Evolutionary conservation across 2,888 invertebrate genomes (phyloP), one percentile per base, ranked within the genome.

Genomic region (Ectemnius cavifrons): DNA sequence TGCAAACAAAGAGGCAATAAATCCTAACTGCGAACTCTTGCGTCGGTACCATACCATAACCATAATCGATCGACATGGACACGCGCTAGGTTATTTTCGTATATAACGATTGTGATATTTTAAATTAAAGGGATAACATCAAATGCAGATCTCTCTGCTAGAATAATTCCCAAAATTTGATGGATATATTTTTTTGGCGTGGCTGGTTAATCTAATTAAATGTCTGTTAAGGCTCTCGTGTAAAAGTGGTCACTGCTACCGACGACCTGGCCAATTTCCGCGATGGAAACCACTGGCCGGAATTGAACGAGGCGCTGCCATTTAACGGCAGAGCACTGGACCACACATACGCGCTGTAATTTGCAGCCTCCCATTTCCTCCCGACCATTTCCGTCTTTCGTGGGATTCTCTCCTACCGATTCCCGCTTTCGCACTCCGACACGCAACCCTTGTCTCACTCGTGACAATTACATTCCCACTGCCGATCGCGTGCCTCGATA

Each of bases 391-490:
- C 52, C 47, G 16, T 47, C 61, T 47, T 45, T n/a, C 16, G 68
- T 8, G 6, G 27, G 60, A 11, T 59, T 57, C 60, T 58, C 63
- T 46, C 27, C 75, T 71, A 71, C 57, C 16, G 58, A 28, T 16
- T 63, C 37, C 63, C 52, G 45, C 46, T 66, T 16, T 60, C 47
- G 27, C 37, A 27, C 2, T 23, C 37, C 14, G 37, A 23, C 27
- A 23, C 59, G 58, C 68, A 68, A 37, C 63, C 37, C 37, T 4
- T 6, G 37, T 27, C 65, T 62, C 73, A 63, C 67, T 47, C 49
- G 72, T 79, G 77, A 77, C 78, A 75, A 82, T 79, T 77, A 74
- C 71, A 68, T 67, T 58, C 66, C 62, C 63, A 67, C 71, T 77
- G 62, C 27, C 23, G 23, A 46, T 52, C 46, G 28, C 46, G 23